phyloP scores from a whole-genome alignment of 2,113 vertebrate genomes.

The Sorex araneus region DNA sequence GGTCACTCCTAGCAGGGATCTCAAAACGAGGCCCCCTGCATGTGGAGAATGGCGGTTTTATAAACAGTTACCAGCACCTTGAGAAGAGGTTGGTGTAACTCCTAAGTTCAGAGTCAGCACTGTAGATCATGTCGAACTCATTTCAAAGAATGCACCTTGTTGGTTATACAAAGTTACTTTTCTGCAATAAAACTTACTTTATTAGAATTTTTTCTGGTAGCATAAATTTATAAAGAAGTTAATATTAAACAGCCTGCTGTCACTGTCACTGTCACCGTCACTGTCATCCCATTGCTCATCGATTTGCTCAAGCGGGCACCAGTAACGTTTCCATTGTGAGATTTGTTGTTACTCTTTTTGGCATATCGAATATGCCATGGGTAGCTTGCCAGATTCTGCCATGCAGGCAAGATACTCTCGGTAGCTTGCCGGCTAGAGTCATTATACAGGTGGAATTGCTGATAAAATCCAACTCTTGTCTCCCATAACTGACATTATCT shows the following conservation, averaged over 20 bases:
- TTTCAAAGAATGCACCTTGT: background rate
- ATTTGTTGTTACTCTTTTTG: too few relatives aligned
- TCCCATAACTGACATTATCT: background rate
- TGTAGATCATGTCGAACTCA: background rate
- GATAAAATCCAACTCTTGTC: background rate
- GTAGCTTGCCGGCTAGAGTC: too few relatives aligned
- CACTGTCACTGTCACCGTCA: too few relatives aligned
- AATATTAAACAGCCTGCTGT: background rate
- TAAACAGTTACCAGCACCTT: background rate
- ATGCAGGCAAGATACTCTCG: too few relatives aligned
- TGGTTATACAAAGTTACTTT: too few relatives aligned
- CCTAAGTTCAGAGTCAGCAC: background rate
- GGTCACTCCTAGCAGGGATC: too few relatives aligned
- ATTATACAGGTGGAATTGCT: background rate
- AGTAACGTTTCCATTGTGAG: too few relatives aligned
- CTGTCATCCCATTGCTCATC: too few relatives aligned
- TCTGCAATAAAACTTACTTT: background rate
- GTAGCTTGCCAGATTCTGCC: too few relatives aligned
- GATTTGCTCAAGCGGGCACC: too few relatives aligned
- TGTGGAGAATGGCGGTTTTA: background rate
- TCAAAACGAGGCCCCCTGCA: too few relatives aligned
- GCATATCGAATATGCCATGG: too few relatives aligned
- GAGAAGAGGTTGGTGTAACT: background rate
- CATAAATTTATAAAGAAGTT: slow-evolving; percentile 27
- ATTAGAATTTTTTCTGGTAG: background rate